Evolutionary conservation across 2,797 vertebrate species (phyloP).

Genomic region (Semotilus atromaculatus): DNA sequence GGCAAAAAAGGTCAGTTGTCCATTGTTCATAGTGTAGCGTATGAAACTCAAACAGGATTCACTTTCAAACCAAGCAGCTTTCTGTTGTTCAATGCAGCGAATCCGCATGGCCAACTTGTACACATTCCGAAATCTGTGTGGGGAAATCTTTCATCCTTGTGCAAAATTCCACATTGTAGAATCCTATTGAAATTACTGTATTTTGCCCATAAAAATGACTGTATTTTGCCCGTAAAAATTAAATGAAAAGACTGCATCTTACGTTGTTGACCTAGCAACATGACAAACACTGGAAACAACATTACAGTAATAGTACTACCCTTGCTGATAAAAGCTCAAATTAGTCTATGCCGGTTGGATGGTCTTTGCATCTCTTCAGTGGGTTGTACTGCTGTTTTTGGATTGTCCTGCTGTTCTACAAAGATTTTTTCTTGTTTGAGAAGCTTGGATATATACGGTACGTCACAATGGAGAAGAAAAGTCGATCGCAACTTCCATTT

Average conservation of each 20-base stretch:
- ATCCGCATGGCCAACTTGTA: not conserved
- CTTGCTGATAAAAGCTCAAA: too few species aligned
- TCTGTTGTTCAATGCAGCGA: not conserved
- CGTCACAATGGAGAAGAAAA: not conserved
- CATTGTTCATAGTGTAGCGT: not conserved
- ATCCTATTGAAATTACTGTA: not conserved
- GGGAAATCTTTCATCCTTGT: not conserved
- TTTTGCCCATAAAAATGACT: not conserved
- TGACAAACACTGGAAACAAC: too few species aligned
- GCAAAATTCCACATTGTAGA: not conserved
- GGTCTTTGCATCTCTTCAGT: too few species aligned
- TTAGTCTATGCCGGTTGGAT: too few species aligned
- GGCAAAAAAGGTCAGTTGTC: not conserved
- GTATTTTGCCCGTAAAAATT: not conserved
- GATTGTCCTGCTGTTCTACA: too few species aligned
- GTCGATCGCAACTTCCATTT: too few species aligned
- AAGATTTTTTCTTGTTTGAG: not conserved
- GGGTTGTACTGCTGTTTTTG: too few species aligned
- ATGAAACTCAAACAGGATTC: not conserved
- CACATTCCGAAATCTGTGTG: not conserved
- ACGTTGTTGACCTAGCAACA: too few species aligned
- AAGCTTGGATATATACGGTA: not conserved
- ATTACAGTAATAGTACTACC: too few species aligned
- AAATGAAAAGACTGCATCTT: too few species aligned
- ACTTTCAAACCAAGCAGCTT: not conserved